These are phyloP conservation scores for Pterocles gutturalis DNA, from an alignment of 2,113 vertebrate genomes.

Conservation along the genomic window DNA sequence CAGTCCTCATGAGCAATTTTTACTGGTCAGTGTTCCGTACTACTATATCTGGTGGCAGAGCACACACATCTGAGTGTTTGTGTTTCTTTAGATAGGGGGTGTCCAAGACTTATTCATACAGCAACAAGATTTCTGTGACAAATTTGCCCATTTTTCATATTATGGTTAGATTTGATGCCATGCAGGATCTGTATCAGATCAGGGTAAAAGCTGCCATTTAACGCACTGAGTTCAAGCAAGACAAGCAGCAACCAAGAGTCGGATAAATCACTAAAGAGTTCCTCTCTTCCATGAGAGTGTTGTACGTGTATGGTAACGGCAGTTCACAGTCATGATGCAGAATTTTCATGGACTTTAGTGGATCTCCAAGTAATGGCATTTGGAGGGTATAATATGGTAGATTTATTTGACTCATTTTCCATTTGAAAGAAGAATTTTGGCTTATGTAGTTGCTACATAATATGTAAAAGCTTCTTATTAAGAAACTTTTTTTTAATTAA, in stretches of 20 bases:
- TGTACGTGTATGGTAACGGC: background rate
- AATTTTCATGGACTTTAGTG: background rate
- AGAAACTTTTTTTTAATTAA: background rate
- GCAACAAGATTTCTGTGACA: background rate
- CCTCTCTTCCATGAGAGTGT: background rate
- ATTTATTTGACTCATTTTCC: background rate
- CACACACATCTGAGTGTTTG: background rate
- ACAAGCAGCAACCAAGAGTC: background rate
- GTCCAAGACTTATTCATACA: background rate
- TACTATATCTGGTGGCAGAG: background rate
- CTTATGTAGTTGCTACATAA: background rate
- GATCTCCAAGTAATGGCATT: background rate
- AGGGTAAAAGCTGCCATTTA: background rate
- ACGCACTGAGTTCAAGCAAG: background rate
- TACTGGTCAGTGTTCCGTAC: background rate
- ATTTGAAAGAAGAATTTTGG: background rate
- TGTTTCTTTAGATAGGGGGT: background rate
- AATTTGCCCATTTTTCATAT: background rate
- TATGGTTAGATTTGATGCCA: background rate
- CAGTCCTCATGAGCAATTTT: background rate
- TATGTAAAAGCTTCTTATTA: background rate
- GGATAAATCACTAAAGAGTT: background rate
- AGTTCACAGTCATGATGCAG: background rate
- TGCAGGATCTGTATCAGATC: background rate
- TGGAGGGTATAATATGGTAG: background rate